phyloP scores from a whole-genome alignment of 2,113 vertebrate genomes.

The Seriola aureovittata region DNA sequence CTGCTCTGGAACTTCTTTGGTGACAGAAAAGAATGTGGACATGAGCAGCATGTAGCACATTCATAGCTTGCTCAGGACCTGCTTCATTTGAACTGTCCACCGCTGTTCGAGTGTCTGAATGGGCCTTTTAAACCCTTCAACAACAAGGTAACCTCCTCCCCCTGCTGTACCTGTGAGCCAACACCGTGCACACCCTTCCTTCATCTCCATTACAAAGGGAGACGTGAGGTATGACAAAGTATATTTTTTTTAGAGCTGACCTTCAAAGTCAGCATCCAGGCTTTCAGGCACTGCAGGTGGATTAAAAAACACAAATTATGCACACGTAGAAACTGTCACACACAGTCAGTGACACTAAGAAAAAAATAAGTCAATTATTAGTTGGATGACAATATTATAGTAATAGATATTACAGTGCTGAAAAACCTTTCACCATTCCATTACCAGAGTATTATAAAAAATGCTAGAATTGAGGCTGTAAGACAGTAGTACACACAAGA shows the following conservation, averaged over 20 bases:
- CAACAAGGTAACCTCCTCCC: conserved; percentile 6
- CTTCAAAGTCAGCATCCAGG: conserved; percentile 28
- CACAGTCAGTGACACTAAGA: background rate
- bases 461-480: conserved; percentile 7
- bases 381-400: background rate
- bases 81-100: conserved; percentile 1
- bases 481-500: conserved; percentile 1
- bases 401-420: background rate
- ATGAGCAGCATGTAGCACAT: background rate
- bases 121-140: conserved; percentile 18
- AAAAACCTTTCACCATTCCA: background rate
- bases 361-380: background rate
- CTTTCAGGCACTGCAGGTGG: background rate
- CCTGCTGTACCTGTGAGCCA: background rate
- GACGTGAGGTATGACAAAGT: background rate
- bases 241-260: conserved; percentile 17
- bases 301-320: conserved; percentile 1
- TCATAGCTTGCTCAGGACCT: conserved; percentile 1
- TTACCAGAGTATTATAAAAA: conserved; percentile 13
- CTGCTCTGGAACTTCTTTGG: conserved; percentile 9
- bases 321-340: background rate
- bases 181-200: background rate
- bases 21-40: conserved; percentile 6
- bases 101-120: conserved; percentile 7
- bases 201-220: conserved; percentile 32